Base-by-base conservation (phyloP, 64 coral and sea anemone genomes). In the Dendronephthya gigantea region DNA sequence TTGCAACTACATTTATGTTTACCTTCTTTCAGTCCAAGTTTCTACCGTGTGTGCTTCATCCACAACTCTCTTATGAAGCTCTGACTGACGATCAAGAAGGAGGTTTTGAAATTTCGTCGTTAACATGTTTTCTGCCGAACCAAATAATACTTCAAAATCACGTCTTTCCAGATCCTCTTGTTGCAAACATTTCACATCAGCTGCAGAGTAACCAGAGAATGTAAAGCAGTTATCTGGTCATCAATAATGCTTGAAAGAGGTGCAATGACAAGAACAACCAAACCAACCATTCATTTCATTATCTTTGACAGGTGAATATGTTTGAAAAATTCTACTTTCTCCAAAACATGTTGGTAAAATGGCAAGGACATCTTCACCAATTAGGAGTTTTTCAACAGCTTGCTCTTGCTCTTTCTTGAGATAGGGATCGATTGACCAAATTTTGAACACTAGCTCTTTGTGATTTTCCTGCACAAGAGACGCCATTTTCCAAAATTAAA, bases 101-200 rank as follows among this genome's bases (percentile, higher is more conserved):
- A 39, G 36, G 1, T 79, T 33, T 38, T 52, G 31, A 65, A 85
- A 85, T 40, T 85, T 62, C 32, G 31, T 50, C n/a, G 83, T 85
- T 36, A 85, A 47, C 33, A 55, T 49, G 16, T 58, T 47, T 85
- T 85, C 83, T 55, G 37, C 82, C 49, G 84, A 85, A 66, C 49
- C 39, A 85, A 85, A 59, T 36, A 85, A 37, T 22, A 85, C 51
- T 62, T 85, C 66, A 65, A 59, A 85, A 39, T 85, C 39, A 38
- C 84, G 66, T 52, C 50, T 52, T 38, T 62, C 23, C 22, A 85
- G 49, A 59, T 65, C 50, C 66, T 85, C 84, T n/a, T 62, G 50
- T 19, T 65, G 50, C 35, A 85, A 65, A 85, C 19, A 12, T 79
- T 34, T 79, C 25, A 79, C 32, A 19, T 79, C 72, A 19, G 72